Conservation (phyloP, 2,888 invertebrate species). For the Tubiluchus corallicola region DNA sequence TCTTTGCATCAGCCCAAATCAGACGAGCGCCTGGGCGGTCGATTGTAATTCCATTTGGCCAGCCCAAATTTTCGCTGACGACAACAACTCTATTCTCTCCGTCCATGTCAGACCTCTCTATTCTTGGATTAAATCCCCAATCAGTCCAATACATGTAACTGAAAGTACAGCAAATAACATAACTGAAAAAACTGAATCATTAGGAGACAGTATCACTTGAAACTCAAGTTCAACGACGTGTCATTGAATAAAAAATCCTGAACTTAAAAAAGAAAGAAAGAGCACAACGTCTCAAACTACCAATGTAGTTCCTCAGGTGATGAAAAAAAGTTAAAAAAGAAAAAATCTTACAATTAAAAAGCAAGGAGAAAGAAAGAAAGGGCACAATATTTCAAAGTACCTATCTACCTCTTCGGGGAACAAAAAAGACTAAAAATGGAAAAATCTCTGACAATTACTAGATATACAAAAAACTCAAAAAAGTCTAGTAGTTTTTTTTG, state of each 20-base stretch:
- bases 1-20: conserved; percentile 30
- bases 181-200: background rate
- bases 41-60: conserved; percentile 19
- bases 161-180: conserved; percentile 4
- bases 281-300: conserved; percentile 21
- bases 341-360: too few relatives aligned
- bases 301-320: conserved; percentile 25
- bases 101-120: conserved; percentile 68
- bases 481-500: too few relatives aligned
- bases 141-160: conserved; percentile 51
- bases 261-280: background rate
- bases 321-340: too few relatives aligned
- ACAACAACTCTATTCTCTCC: conserved; percentile 44
- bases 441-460: too few relatives aligned
- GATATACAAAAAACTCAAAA: too few relatives aligned
- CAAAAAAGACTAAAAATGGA: too few relatives aligned
- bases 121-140: conserved; percentile 58
- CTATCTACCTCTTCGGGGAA: too few relatives aligned
- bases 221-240: background rate
- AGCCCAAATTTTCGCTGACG: conserved; percentile 16
- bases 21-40: conserved; percentile 14
- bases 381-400: too few relatives aligned
- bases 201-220: conserved; percentile 43
- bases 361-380: too few relatives aligned
- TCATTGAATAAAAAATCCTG: background rate